Base-by-base conservation (phyloP, 2,113 vertebrate species). In the Uria aalge region DNA sequence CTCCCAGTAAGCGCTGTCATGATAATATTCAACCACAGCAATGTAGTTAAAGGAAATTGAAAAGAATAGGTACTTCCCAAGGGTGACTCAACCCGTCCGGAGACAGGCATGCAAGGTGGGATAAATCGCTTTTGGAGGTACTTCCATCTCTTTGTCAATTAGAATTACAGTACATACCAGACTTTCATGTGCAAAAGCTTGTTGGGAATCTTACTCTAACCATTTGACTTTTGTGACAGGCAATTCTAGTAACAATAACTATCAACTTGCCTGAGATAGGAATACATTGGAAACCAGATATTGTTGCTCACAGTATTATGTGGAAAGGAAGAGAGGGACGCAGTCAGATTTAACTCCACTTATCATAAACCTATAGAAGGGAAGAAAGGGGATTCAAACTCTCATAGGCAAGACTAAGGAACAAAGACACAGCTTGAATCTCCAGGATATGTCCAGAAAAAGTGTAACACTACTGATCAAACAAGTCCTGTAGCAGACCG, bases 11-110 rank as follows among this genome's bases (percentile, higher is more conserved):
- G 47, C 0, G 0, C 47, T 81, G n/a, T 71, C 64, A 68, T 50
- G 50, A 36, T 23, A 91, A 89, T 95, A 84, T 55, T 63, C 72
- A 80, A 55, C 59, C 26, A 55, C 45, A 89, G 45, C 64, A 60
- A 81, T n/a, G 47, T 30, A 67, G 85, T 91, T 80, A 86, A 74
- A 86, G 72, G 72, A 80, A 92, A 96, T 82, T 81, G 63, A 91
- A 96, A 90, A 63, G 66, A 82, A 82, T 53, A 73, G 45, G 24
- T 10, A 50, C 74, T 88, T 90, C 83, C 60, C 0, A 0, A 80
- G 67, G 50, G 45, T 88, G 75, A 29, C 50, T 90, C 63, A 74
- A 20, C 27, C 17, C 36, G 57, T 14, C 27, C 4, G 0, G 76
- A 91, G 57, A 62, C 27, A 66, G 32, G 71, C 0, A 0, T 6